Percentiles rank a stretch among this genome's conserved stretches.
Conservation (phyloP, 2,888 invertebrate genomes). For the Drosophila algonquin region DNA sequence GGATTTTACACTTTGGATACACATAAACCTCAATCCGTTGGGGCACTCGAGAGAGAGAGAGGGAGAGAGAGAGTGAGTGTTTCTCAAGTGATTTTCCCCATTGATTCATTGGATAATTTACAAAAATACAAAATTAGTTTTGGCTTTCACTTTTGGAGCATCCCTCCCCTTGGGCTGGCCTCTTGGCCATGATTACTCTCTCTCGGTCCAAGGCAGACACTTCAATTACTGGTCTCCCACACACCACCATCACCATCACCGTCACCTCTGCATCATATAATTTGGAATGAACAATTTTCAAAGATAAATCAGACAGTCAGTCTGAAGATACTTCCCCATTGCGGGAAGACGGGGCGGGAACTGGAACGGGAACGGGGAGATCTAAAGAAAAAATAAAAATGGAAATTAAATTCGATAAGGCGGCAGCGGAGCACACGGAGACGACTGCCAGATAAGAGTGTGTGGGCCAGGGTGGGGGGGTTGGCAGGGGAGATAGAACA, state of each 20-base stretch:
- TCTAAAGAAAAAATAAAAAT: constrained; percentile 9
- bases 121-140: constrained; percentile 7
- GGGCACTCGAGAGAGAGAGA: neutral
- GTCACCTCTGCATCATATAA: constrained; percentile 16
- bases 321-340: constrained; percentile 16
- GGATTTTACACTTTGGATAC: neutral
- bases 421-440: constrained; percentile 8
- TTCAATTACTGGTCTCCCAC: constrained; percentile 4
- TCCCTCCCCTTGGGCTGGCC: too few relatives aligned
- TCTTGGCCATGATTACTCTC: neutral
- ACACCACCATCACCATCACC: neutral
- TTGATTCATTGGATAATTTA: constrained; percentile 29
- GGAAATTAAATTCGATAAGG: constrained; percentile 35
- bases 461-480: constrained; percentile 13
- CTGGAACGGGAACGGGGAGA: neutral
- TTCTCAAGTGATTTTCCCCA: constrained; percentile 13
- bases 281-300: constrained; percentile 22
- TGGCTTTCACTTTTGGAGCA: constrained; percentile 22
- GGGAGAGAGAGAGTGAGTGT: too few relatives aligned
- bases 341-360: neutral
- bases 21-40: neutral
- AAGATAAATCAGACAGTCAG: constrained; percentile 8
- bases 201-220: neutral
- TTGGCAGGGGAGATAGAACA: neutral
- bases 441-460: constrained; percentile 20